phyloP scores from a whole-genome alignment of 2,113 vertebrate genomes.

The Arenaria interpres region DNA sequence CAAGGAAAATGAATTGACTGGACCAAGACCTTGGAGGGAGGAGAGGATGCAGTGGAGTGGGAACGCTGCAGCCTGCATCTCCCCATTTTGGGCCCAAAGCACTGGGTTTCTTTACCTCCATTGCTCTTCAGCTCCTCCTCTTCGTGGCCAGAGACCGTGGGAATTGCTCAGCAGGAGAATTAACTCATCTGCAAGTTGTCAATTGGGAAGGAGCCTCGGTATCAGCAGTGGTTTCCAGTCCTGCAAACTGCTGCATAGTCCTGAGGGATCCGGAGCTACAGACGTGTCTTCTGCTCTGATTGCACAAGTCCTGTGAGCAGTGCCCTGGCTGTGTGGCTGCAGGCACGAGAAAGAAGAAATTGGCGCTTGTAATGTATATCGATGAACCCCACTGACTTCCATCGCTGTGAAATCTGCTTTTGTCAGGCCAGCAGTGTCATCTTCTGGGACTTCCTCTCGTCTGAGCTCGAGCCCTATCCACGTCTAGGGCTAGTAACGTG shows the following conservation, averaged over 20 bases:
- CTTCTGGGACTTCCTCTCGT: neutral
- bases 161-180: neutral
- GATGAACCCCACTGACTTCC: neutral
- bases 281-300: neutral
- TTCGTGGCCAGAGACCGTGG: neutral
- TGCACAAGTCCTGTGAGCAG: neutral
- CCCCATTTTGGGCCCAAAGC: neutral
- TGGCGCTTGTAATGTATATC: neutral
- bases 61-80: neutral
- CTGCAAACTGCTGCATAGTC: neutral
- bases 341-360: neutral
- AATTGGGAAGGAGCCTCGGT: neutral
- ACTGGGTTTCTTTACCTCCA: neutral
- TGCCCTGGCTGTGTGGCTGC: neutral
- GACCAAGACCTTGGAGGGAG: neutral
- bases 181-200: neutral
- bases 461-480: neutral
- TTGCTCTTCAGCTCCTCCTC: neutral
- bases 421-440: neutral
- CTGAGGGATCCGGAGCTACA: neutral
- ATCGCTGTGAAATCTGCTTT: neutral
- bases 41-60: neutral
- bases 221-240: neutral
- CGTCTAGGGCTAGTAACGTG: accelerated
- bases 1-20: neutral